Base-by-base conservation (phyloP, 2,888 invertebrate genomes). In the Lepidocyrtinus sp. region DNA sequence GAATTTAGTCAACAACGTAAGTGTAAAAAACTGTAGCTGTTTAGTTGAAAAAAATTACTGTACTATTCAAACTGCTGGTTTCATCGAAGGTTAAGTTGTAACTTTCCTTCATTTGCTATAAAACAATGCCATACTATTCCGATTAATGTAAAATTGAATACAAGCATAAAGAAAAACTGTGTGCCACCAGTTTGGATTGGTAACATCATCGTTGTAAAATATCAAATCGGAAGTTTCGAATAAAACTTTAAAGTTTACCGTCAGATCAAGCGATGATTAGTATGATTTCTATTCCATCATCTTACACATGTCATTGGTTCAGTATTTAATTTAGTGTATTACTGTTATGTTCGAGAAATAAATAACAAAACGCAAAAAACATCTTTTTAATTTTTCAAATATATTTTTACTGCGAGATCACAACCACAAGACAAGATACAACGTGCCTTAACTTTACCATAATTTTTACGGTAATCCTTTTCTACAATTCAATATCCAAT, bases 351-450 rank as follows among this genome's bases (percentile, higher is more conserved):
- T n/a, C n/a, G n/a, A n/a, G n/a, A n/a, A n/a, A n/a, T n/a, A n/a
- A n/a, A n/a, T n/a, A n/a, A n/a, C n/a, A n/a, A n/a, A n/a, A 61
- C 19, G 50, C 46, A 50, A 55, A 50, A 22, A 69, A 69, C 22
- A 15, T 50, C 21, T 21, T 7, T 24, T 2, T 59, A 45, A 25
- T 78, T 36, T 26, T 67, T 21, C 71, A 50, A 55, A 63, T 75
- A 74, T 70, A 62, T 67, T 62, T 77, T 71, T 77, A 75, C 76
- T 82, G 78, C 83, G 85, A 83, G 82, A 85, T 85, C 85, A 85
- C 85, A 85, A 85, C 85, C 85, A 85, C 83, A 83, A 83, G 85
- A 85, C 85, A 85, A 82, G 82, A 85, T 72, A n/a, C n/a, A 81
- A 74, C 73, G 79, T 80, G 73, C 71, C 59, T 67, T 65, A 73